Base-by-base conservation (phyloP, 1,140 invertebrate species). In the Stegodyphus dumicola region DNA sequence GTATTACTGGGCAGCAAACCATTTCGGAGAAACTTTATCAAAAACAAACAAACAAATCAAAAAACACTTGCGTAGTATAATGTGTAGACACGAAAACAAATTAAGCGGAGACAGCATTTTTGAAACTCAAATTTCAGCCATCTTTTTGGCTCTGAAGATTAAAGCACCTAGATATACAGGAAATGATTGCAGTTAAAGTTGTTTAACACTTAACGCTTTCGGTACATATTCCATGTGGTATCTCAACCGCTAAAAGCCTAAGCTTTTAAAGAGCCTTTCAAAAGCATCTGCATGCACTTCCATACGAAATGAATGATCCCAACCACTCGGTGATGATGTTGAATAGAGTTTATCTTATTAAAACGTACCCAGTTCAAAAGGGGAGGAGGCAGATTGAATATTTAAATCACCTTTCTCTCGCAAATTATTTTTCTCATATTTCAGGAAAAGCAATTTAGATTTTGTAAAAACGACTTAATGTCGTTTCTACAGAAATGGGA, bases 321-420 rank as follows among this genome's bases (percentile, higher is more conserved):
- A n/a, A 64, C 11, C 11, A 64, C 60, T 64, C 60, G 5, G n/a
- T 64, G 11, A 7, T 64, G 6, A 64, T 11, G 11, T 11, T 64
- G 60, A 64, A 64, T 64, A 64, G 60, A 64, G 60, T 64, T 64
- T 64, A 64, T 64, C 60, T 64, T 64, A 64, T 64, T 64, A 64
- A 64, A 64, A 64, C 60, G 60, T 64, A 13, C 11, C 60, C n/a
- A 64, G 6, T 11, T 4, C 60, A 7, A 64, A 64, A 64, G 60
- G 60, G 60, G n/a, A 64, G n/a, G 60, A 15, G 60, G 33, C 3
- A 64, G n/a, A 64, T 13, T 64, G 60, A 64, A 64, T 33, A 33
- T 64, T 64, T 64, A 64, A 64, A 64, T 64, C 11, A 64, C 60
- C 60, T 13, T 64, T 64, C 60, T 64, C 60, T 64, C 11, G 60